Base-by-base conservation (phyloP, 2,113 vertebrate genomes). In the Symphodus melops region DNA sequence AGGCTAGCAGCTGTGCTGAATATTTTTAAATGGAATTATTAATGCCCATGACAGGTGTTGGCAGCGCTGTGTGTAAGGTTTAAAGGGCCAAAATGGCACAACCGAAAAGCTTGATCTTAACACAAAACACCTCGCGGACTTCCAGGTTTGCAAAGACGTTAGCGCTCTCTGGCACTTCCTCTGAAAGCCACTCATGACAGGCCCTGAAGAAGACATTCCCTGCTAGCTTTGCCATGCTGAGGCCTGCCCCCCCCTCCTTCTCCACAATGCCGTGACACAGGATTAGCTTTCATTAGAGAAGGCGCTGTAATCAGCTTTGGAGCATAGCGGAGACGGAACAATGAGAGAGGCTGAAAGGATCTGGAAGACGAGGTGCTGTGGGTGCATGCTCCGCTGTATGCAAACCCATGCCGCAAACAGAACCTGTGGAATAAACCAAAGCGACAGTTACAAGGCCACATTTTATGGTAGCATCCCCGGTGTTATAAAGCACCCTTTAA, bases 231-330 rank as follows among this genome's bases (percentile, higher is more conserved):
- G 79, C 87, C 17, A 16, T 51, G 75, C 84, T 68, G 65, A 82
- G 66, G 64, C 72, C 81, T 60, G 54, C 84, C 13, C 51, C 55
- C 28, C 28, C 70, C 23, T 5, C 68, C 55, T 70, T 65, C 81
- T 60, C 61, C 83, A 86, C 90, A 81, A 78, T 84, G 72, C 85
- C 63, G 73, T 91, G 82, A 92, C 91, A 93, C 86, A 91, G 88
- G 91, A 93, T 93, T 93, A 92, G 86, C 85, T 92, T 89, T 88
- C 87, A 91, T 93, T 91, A 93, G 81, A 88, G 83, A 88, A 79
- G 81, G 81, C 75, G 82, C 79, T 82, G 69, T 88, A 92, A 92
- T 93, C 89, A 92, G 91, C 88, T 91, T 92, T 92, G 82, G 72
- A 87, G 86, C 86, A 76, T 86, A 86, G 86, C 87, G 49, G 85